Evolutionary conservation across 2,113 vertebrate genomes (phyloP).

Genomic region (Dissostichus mawsoni): DNA sequence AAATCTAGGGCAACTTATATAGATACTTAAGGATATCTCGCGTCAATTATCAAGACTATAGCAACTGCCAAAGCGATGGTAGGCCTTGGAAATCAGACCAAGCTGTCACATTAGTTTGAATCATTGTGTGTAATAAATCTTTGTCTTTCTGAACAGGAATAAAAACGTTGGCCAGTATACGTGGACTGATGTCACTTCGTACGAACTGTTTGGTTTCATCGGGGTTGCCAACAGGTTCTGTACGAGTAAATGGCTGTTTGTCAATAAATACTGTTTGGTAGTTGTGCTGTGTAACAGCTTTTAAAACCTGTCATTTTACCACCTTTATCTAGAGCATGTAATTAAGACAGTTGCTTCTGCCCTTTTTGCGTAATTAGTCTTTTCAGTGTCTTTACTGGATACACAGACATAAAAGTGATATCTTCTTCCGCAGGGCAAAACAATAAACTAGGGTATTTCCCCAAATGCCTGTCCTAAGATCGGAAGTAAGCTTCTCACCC

Average conservation of each 20-base stretch:
- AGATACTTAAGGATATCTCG: too few species aligned
- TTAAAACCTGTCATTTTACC: neutral
- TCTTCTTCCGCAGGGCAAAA: neutral
- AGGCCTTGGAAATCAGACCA: too few species aligned
- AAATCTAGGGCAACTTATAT: too few species aligned
- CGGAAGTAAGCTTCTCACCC: neutral
- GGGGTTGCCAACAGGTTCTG: neutral
- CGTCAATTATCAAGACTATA: too few species aligned
- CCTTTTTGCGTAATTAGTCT: neutral
- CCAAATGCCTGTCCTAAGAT: neutral
- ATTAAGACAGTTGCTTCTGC: neutral
- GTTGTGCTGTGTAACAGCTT: neutral
- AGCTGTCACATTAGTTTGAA: neutral
- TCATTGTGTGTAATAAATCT: neutral
- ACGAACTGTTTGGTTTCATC: neutral
- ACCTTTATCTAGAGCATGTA: neutral
- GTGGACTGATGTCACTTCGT: neutral
- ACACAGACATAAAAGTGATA: conserved; percentile 2
- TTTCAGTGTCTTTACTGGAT: neutral
- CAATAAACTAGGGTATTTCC: conserved; percentile 32
- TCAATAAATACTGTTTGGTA: neutral
- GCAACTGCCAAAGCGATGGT: too few species aligned
- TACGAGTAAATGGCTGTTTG: neutral
- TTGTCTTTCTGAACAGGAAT: too few species aligned
- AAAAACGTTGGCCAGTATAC: neutral